phyloP scores from a whole-genome alignment of 2,888 invertebrate genomes.

The Pristionchus fissidentatus region DNA sequence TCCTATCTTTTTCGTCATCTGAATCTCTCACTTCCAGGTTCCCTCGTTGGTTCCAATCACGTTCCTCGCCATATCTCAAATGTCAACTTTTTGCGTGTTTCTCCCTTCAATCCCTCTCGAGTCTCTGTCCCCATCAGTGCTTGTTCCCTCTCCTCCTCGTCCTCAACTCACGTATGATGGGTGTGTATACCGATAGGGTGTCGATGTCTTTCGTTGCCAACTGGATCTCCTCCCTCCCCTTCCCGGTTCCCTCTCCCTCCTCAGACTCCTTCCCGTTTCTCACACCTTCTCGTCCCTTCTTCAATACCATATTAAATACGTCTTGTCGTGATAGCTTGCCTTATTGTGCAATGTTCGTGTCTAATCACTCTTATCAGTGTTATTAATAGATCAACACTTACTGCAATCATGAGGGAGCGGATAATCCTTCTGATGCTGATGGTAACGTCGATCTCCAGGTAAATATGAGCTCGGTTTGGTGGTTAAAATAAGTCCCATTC shows the following conservation, averaged over 20 bases:
- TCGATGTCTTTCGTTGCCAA: conserved; percentile 17
- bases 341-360: no score
- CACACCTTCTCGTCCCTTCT: background rate
- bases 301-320: background rate
- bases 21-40: no score
- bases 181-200: conserved; percentile 34
- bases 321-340: no score
- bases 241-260: conserved; percentile 14
- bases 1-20: background rate
- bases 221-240: conserved; percentile 18
- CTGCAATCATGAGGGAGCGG: conserved; percentile 15
- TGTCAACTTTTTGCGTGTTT: conserved; percentile 33
- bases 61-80: background rate
- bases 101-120: conserved; percentile 4
- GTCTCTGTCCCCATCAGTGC: background rate
- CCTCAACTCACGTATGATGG: conserved; percentile 14
- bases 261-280: conserved; percentile 24
- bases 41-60: conserved; percentile 16
- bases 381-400: background rate
- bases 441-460: conserved; percentile 28
- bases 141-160: background rate
- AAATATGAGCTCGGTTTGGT: background rate
- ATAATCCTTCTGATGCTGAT: conserved; percentile 18
- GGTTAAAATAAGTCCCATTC: background rate
- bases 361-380: background rate